Base-by-base conservation (phyloP, 2,113 vertebrate genomes). In the Monopterus albus region DNA sequence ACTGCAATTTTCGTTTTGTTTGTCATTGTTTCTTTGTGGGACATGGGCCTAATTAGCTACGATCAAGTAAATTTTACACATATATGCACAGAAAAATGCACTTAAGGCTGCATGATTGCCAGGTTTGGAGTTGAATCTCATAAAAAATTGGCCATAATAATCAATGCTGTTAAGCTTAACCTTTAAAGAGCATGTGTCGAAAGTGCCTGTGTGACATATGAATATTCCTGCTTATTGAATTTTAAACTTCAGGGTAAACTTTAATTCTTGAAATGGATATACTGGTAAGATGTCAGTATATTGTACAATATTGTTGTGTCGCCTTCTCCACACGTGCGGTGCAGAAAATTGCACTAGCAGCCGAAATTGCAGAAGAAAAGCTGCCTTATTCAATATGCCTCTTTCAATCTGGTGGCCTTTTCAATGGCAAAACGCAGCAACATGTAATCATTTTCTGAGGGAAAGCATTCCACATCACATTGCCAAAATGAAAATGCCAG, bases 401-500 rank as follows among this genome's bases (percentile, higher is more conserved):
- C 50, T 52, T 86, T 86, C 82, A 88, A 79, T 89, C 81, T 81
- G 81, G 58, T 88, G 88, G 86, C 83, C 88, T 91, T 91, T 90
- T 84, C 79, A 84, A 29, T 85, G 60, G 81, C 61, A 57, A 83
- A 84, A 76, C 2, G 40, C 56, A 83, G 83, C 82, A 88, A 83
- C 82, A 68, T 88, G 77, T 85, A 86, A 88, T 86, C 77, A 68
- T 81, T 80, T 85, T 83, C 82, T 68, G 42, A 82, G 51, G 75
- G 49, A 78, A 78, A 49, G 79, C 59, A 56, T 78, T 89, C 79
- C 67, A 70, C 77, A 72, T 83, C 66, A 72, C 60, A 51, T 62
- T 74, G 79, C 79, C 79, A 80, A 76, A 84, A 82, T 81, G 69
- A 78, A 90, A 91, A 93, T 90, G 87, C 85, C 91, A 87, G 77